Evolutionary conservation across 1,140 invertebrate species (phyloP), one percentile per base, ranked within the genome.

Genomic region (Acromyrmex echinatior): DNA sequence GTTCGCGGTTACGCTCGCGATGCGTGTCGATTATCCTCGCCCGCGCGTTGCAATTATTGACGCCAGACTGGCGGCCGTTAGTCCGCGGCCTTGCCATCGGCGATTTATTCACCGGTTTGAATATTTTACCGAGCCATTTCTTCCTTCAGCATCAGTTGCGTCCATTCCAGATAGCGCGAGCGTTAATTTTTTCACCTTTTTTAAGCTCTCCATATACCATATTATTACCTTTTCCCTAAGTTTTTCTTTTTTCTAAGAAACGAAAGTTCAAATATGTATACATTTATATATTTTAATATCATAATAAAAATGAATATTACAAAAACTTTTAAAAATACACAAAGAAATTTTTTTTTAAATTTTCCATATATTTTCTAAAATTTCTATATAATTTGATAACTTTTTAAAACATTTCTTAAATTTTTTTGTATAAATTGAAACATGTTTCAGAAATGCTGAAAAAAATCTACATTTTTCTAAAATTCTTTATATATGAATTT

Each of bases 51-150:
- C 77, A 82, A 87, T 16, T 89, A 90, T 90, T 73, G 89, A 90
- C 88, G 89, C 88, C 89, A 90, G 88, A 87, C 88, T 90, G 89
- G 89, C 85, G 88, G 88, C 78, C 60, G 65, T 90, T 90, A 90
- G 78, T 90, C 51, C 85, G 74, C 88, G 89, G 60, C 89, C 89
- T 90, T 88, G 88, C 88, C 89, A 87, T 86, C 88, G 89, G 88
- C 86, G 86, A 90, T 84, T 90, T 90, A 90, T 90, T 89, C 88
- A 84, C 58, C 58, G 81, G 77, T 62, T 39, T 78, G 88, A 74
- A 87, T 90, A 90, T 90, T 73, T 89, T 76, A 70, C 28, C 68
- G 31, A 39, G n/a, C 18, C n/a, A 74, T 80, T 80, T 74, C 60
- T 76, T 31, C 39, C 60, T 86, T 58, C 87, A 63, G 58, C 82